Evolutionary conservation across 2,888 invertebrate genomes (phyloP).

Genomic region (Sphecodes monilicornis): DNA sequence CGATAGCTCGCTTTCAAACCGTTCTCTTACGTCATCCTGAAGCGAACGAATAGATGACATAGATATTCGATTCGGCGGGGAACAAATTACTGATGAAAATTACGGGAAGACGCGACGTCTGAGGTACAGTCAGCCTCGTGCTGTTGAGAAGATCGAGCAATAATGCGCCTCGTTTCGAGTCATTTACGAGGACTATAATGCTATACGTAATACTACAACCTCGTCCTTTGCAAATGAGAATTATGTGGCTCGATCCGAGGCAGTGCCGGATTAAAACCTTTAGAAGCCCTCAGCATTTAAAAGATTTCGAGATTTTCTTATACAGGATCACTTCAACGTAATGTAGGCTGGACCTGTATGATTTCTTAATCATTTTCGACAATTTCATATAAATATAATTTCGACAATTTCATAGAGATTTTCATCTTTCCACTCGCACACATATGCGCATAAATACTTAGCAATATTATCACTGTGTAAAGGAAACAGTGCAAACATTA

Average conservation of each 20-base stretch:
- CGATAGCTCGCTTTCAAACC: neutral
- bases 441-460: no score
- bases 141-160: neutral
- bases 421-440: no score
- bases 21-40: slow-evolving; percentile 1
- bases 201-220: neutral
- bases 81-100: neutral
- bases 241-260: neutral
- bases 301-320: no score
- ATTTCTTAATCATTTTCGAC: no score
- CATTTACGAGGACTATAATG: neutral
- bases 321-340: no score
- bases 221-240: neutral
- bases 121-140: neutral
- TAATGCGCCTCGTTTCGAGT: neutral
- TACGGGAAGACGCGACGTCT: neutral
- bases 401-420: no score
- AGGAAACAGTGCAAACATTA: no score
- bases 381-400: no score
- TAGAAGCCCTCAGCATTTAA: no score
- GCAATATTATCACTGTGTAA: no score
- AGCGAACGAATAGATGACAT: neutral
- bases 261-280: no score
- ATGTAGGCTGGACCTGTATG: no score
- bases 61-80: neutral